Conservation (phyloP, 1,140 invertebrate genomes). For the Drosophila ercepeae region DNA sequence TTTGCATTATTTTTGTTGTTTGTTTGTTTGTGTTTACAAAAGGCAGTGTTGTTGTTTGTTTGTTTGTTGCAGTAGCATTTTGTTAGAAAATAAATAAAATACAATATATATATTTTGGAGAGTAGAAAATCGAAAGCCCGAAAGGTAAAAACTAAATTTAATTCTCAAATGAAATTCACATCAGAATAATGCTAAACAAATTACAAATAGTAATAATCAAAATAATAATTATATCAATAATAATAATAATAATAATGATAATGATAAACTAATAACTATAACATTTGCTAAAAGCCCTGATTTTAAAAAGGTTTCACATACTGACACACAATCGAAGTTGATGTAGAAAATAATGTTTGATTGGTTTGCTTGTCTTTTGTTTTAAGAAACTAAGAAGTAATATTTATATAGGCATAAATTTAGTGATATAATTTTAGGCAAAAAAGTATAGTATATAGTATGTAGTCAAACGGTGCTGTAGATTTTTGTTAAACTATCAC, state of each 20-base stretch:
- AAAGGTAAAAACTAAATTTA: slow-evolving; percentile 5
- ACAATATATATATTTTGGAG: neutral
- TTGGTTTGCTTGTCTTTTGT: slow-evolving; percentile 36
- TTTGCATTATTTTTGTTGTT: slow-evolving; percentile 35
- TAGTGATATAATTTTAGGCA: slow-evolving; percentile 36
- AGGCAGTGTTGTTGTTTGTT: slow-evolving; percentile 72
- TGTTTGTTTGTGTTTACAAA: slow-evolving; percentile 64
- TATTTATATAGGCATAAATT: neutral
- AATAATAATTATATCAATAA: slow-evolving; percentile 41
- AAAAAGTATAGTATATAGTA: slow-evolving; percentile 3
- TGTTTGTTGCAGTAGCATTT: slow-evolving; percentile 49
- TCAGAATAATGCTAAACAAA: slow-evolving; percentile 4
- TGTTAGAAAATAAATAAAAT: slow-evolving; percentile 30
- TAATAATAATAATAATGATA: slow-evolving; percentile 50
- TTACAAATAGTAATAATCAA: slow-evolving; percentile 35
- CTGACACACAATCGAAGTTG: slow-evolving; percentile 36
- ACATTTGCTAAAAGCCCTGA: slow-evolving; percentile 74
- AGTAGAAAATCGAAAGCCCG: neutral
- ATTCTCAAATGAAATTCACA: neutral
- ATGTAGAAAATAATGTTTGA: slow-evolving; percentile 21
- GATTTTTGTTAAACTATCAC: slow-evolving; percentile 70
- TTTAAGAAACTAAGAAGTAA: slow-evolving; percentile 6
- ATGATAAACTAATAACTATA: slow-evolving; percentile 49
- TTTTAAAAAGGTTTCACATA: slow-evolving; percentile 37
- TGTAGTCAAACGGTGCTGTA: slow-evolving; percentile 44